Percentiles rank a stretch among this genome's conserved stretches.
Evolutionary conservation across 2,888 invertebrate genomes (phyloP).

Genomic region (Drosophila ochracea): DNA sequence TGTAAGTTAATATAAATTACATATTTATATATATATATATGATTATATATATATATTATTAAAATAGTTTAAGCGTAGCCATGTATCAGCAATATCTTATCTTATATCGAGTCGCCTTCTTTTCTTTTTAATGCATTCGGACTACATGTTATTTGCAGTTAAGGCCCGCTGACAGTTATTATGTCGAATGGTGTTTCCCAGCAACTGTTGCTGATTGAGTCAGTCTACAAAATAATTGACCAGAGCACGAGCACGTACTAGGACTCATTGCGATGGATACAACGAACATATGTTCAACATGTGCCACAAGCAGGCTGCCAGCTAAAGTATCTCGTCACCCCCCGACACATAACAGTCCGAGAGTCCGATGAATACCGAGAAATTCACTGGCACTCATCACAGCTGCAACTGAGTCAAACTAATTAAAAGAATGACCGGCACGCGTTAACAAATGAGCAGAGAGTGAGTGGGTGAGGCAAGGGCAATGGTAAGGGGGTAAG

Average conservation of each 20-base stretch:
- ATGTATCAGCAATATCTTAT: slow-evolving; percentile 2
- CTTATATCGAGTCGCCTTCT: slow-evolving; percentile 4
- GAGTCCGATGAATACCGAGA: slow-evolving; percentile 35
- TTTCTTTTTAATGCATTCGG: slow-evolving; percentile 26
- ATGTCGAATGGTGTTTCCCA: slow-evolving; percentile 28
- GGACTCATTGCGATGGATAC: slow-evolving; percentile 28
- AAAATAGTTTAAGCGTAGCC: neutral
- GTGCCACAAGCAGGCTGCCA: slow-evolving; percentile 34
- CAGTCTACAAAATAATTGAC: slow-evolving; percentile 10
- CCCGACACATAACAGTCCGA: neutral
- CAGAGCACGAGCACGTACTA: slow-evolving; percentile 37
- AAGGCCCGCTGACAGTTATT: slow-evolving; percentile 33
- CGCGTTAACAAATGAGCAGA: slow-evolving; percentile 19
- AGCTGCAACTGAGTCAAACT: slow-evolving; percentile 58
- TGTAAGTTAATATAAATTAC: neutral
- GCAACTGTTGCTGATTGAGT: slow-evolving; percentile 27
- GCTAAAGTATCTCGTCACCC: slow-evolving; percentile 22
- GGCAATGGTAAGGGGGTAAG: neutral
- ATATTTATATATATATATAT: neutral
- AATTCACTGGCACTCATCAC: slow-evolving; percentile 28
- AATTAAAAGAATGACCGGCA: slow-evolving; percentile 58
- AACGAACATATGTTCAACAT: slow-evolving; percentile 50
- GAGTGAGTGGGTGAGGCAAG: neutral
- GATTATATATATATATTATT: neutral
- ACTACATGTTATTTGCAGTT: slow-evolving; percentile 1